Percentiles rank a stretch among this genome's conserved stretches.
These are phyloP conservation scores for Drosophila peninsularis DNA, from an alignment of 2,888 invertebrate species.

Conservation along the genomic window DNA sequence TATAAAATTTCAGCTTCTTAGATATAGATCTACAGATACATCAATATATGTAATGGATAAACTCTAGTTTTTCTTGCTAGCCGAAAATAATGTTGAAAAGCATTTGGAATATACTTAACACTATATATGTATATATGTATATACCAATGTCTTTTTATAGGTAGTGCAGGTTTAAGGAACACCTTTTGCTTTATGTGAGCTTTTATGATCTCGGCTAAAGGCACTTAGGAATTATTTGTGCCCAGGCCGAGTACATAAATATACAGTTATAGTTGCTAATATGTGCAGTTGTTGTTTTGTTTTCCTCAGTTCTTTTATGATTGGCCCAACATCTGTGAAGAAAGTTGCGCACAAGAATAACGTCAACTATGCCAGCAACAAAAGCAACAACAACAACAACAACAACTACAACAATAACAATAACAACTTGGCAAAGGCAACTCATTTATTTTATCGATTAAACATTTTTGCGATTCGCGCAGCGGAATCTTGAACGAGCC, in stretches of 20 bases:
- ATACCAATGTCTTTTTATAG: slow-evolving; percentile 6
- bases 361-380: slow-evolving; percentile 67
- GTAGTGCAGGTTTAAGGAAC: slow-evolving; percentile 21
- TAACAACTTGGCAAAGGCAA: slow-evolving; percentile 64
- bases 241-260: slow-evolving; percentile 63
- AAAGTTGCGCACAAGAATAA: slow-evolving; percentile 67
- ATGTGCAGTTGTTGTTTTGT: slow-evolving; percentile 16
- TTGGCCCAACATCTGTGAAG: slow-evolving; percentile 55
- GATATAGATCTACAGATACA: no score
- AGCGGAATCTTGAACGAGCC: slow-evolving; percentile 73
- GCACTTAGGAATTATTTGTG: slow-evolving; percentile 38
- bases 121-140: no score
- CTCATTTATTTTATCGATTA: slow-evolving; percentile 84
- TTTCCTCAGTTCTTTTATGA: slow-evolving; percentile 54
- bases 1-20: no score
- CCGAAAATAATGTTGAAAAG: no score
- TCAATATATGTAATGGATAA: no score
- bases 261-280: slow-evolving; percentile 47
- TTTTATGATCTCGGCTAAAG: slow-evolving; percentile 58
- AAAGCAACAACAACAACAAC: slow-evolving; percentile 22
- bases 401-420: slow-evolving; percentile 15
- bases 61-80: no score
- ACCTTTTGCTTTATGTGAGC: slow-evolving; percentile 24
- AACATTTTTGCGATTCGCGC: slow-evolving; percentile 82
- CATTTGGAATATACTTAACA: no score